These are phyloP conservation scores for Leucoraja ocellata DNA, from an alignment of 2,797 vertebrate species.

Conservation along the genomic window DNA sequence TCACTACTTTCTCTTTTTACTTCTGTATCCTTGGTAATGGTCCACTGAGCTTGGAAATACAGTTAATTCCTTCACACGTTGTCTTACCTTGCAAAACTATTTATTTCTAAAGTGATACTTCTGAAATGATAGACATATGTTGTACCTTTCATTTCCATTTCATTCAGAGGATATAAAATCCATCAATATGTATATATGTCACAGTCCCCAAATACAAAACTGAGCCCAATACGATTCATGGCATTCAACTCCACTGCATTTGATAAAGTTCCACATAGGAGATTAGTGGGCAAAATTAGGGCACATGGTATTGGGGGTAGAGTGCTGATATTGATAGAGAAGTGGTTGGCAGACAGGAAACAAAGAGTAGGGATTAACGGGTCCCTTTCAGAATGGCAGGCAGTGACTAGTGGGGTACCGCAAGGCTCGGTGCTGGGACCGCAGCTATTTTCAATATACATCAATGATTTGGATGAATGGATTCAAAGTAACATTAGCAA, in stretches of 20 bases:
- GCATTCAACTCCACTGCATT: background rate
- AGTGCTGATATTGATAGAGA: too few species aligned
- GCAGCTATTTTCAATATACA: too few species aligned
- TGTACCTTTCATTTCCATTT: background rate
- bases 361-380: too few species aligned
- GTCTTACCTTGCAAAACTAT: background rate
- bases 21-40: conserved; percentile 1
- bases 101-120: background rate
- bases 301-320: too few species aligned
- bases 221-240: background rate
- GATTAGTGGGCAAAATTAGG: too few species aligned
- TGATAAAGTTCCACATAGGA: too few species aligned
- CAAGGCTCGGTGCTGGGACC: too few species aligned
- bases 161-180: background rate
- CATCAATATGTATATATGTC: background rate
- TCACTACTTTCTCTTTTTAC: background rate
- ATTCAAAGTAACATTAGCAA: too few species aligned
- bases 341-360: too few species aligned
- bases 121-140: background rate
- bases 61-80: background rate
- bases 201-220: background rate
- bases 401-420: too few species aligned
- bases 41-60: background rate
- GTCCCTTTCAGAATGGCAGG: too few species aligned
- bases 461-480: too few species aligned